Conservation (phyloP, 2,888 invertebrate species). For the Endomychus coccineus region DNA sequence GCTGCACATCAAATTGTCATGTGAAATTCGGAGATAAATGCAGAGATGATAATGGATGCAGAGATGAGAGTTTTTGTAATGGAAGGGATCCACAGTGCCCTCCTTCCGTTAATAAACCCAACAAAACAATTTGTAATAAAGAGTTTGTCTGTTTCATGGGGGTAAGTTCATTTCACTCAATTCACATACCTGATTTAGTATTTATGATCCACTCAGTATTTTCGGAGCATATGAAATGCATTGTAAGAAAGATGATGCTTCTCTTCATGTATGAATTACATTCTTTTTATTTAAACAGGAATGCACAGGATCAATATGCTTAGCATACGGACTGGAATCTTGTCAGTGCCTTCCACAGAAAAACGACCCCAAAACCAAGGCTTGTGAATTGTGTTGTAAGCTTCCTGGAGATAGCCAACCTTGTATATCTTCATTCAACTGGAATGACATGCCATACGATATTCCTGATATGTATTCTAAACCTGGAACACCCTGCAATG, state of each 20-base stretch:
- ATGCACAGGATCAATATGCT: slow-evolving; percentile 96
- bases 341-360: slow-evolving; percentile 84
- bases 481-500: slow-evolving; percentile 90
- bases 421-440: slow-evolving; percentile 83
- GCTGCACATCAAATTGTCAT: slow-evolving; percentile 83
- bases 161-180: slow-evolving; percentile 58
- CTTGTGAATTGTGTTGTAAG: slow-evolving; percentile 91
- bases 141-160: slow-evolving; percentile 97
- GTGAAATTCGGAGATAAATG: slow-evolving; percentile 83
- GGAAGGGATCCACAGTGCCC: slow-evolving; percentile 87
- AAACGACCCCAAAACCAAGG: slow-evolving; percentile 73
- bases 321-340: slow-evolving; percentile 91
- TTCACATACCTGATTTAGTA: too few relatives aligned
- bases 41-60: slow-evolving; percentile 87
- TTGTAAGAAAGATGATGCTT: too few relatives aligned
- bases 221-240: slow-evolving; percentile 2
- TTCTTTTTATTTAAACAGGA: too few relatives aligned
- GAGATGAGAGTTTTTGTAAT: slow-evolving; percentile 88
- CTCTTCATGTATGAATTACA: too few relatives aligned
- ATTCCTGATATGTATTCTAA: slow-evolving; percentile 91
- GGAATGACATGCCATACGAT: slow-evolving; percentile 84
- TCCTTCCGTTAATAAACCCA: slow-evolving; percentile 82
- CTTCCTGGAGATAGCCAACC: slow-evolving; percentile 72
- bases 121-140: slow-evolving; percentile 93
- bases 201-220: too few relatives aligned